phyloP scores from a whole-genome alignment of 2,888 invertebrate species.

The Tachina fera region DNA sequence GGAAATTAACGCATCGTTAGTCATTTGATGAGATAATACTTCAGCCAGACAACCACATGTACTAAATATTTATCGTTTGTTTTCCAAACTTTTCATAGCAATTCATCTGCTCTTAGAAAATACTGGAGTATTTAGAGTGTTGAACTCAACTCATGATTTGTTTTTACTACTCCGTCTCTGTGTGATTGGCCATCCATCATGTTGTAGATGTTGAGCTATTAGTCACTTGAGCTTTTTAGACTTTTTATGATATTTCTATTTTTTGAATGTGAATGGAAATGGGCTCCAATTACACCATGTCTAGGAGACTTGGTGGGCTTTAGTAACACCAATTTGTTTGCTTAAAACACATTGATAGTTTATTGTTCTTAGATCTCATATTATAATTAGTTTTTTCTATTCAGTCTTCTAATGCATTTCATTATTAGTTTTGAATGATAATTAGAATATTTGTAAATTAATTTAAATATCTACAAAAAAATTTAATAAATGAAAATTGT shows the following conservation, averaged over 20 bases:
- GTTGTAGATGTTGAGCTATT: conserved; percentile 50
- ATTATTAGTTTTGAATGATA: no score
- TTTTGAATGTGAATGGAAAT: neutral
- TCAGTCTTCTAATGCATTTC: no score
- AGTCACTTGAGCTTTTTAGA: conserved; percentile 45
- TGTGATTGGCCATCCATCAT: conserved; percentile 46
- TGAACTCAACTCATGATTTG: conserved; percentile 49
- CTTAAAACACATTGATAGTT: no score
- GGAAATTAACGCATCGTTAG: conserved; percentile 79
- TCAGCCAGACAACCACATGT: conserved; percentile 75
- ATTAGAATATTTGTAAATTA: no score
- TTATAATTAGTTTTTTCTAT: neutral
- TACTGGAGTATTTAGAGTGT: conserved; percentile 40
- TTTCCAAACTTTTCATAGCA: conserved; percentile 30
- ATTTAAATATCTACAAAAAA: neutral
- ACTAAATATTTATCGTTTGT: conserved; percentile 59
- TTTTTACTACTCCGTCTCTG: conserved; percentile 35
- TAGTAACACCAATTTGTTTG: no score
- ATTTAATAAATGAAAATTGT: neutral
- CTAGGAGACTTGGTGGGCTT: no score
- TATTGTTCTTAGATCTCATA: no score
- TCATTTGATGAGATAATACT: conserved; percentile 78
- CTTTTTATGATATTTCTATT: neutral
- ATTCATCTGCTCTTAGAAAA: conserved; percentile 13
- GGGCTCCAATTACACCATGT: neutral